Conservation (phyloP, 2,888 invertebrate species). For the Neoitamus cyanurus region DNA sequence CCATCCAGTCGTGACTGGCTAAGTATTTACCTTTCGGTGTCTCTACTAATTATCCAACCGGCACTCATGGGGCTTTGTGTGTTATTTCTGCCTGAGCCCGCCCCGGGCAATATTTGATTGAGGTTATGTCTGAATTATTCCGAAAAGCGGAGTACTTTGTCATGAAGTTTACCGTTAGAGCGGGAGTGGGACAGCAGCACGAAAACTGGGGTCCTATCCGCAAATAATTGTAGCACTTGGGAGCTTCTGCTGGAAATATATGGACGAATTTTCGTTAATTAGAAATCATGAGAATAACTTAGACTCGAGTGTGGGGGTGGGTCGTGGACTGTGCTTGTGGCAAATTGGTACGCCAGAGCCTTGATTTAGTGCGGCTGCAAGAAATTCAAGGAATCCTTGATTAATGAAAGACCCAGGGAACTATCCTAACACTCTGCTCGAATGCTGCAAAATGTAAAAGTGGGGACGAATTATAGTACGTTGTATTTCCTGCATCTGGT, state of each 20-base stretch:
- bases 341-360: not conserved
- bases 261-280: slow-evolving; percentile 21
- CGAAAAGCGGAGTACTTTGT: not conserved
- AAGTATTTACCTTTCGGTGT: slow-evolving; percentile 37
- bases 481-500: not conserved
- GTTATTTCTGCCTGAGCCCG: not conserved
- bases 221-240: not conserved
- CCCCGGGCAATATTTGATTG: slow-evolving; percentile 17
- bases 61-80: not conserved
- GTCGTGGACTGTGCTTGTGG: not conserved
- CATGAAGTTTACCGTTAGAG: not conserved
- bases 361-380: slow-evolving; percentile 28
- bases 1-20: slow-evolving; percentile 21
- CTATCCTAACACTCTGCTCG: not conserved
- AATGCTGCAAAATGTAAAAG: not conserved
- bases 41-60: slow-evolving; percentile 22
- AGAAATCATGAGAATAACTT: slow-evolving; percentile 11
- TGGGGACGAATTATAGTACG: not conserved
- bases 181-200: not conserved
- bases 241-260: not conserved
- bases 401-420: not conserved
- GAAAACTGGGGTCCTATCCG: not conserved
- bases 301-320: not conserved
- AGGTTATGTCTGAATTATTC: slow-evolving; percentile 39
- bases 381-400: slow-evolving; percentile 7